These are phyloP conservation scores for Temnothorax longispinosus DNA, from an alignment of 1,140 invertebrate genomes.

Conservation along the genomic window DNA sequence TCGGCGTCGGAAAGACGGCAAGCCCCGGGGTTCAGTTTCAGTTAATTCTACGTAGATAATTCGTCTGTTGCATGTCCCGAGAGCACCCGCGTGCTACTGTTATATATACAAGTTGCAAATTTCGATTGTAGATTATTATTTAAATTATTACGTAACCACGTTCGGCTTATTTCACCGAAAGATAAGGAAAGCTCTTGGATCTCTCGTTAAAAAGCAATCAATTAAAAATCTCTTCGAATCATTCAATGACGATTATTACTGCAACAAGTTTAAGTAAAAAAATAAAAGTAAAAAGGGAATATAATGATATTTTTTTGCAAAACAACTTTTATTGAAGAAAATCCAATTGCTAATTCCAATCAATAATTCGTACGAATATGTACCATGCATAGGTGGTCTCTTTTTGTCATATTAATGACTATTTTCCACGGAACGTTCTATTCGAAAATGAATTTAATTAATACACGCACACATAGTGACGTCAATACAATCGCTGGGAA, in stretches of 20 bases:
- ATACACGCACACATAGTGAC: not conserved
- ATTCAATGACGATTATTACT: not conserved
- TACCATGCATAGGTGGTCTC: not conserved
- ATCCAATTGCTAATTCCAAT: not conserved
- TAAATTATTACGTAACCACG: slow-evolving; percentile 12
- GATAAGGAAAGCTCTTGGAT: not conserved
- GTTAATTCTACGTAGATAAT: slow-evolving; percentile 54
- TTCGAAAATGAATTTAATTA: slow-evolving; percentile 34
- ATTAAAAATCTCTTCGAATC: not conserved
- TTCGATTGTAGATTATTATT: slow-evolving; percentile 37
- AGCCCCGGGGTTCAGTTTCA: slow-evolving; percentile 31
- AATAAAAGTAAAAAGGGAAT: not conserved
- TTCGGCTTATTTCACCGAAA: not conserved
- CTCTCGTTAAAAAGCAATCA: not conserved
- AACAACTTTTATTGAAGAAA: not conserved
- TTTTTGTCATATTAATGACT: not conserved
- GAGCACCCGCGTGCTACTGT: slow-evolving; percentile 9
- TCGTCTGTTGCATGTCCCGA: slow-evolving; percentile 52
- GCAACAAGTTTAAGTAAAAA: not conserved
- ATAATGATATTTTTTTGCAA: not conserved
- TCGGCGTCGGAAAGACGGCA: slow-evolving; percentile 47
- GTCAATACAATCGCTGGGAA: not conserved
- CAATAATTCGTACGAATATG: not conserved
- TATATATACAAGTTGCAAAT: slow-evolving; percentile 34
- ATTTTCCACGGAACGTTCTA: slow-evolving; percentile 1